Conservation (phyloP, 2,888 invertebrate species). For the Tholera decimalis region DNA sequence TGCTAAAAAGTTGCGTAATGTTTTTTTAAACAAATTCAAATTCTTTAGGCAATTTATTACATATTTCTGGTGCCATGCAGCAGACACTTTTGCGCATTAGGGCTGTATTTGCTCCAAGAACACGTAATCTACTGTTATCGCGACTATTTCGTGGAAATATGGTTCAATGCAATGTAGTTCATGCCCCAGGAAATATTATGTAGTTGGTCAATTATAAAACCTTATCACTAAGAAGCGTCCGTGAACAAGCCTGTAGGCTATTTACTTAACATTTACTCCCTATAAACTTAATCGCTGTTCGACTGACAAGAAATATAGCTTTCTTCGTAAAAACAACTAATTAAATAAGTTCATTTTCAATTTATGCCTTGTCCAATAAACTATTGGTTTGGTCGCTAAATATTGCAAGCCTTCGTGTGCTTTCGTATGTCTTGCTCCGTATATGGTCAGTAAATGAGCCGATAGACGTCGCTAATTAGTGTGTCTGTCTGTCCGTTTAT, state of each 20-base stretch:
- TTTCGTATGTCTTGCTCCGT: conserved; percentile 17
- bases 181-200: no score
- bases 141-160: no score
- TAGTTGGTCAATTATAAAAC: no score
- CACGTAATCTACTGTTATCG: no score
- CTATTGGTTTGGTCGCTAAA: conserved; percentile 33
- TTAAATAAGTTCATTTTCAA: conserved; percentile 30
- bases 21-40: no score
- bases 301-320: conserved; percentile 29
- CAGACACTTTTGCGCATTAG: no score
- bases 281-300: conserved; percentile 31
- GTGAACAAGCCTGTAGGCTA: neutral
- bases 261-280: conserved; percentile 27
- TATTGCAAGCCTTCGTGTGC: conserved; percentile 18
- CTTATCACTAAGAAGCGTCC: neutral
- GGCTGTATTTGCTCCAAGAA: no score
- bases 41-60: no score
- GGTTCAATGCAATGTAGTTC: no score
- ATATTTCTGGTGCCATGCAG: no score
- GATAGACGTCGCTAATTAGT: conserved; percentile 45
- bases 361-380: conserved; percentile 44
- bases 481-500: conserved; percentile 39
- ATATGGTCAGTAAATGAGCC: conserved; percentile 28
- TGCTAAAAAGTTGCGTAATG: no score
- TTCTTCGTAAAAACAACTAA: conserved; percentile 35